Evolutionary conservation across 1,140 invertebrate genomes (phyloP).

Genomic region (Manduca sexta): DNA sequence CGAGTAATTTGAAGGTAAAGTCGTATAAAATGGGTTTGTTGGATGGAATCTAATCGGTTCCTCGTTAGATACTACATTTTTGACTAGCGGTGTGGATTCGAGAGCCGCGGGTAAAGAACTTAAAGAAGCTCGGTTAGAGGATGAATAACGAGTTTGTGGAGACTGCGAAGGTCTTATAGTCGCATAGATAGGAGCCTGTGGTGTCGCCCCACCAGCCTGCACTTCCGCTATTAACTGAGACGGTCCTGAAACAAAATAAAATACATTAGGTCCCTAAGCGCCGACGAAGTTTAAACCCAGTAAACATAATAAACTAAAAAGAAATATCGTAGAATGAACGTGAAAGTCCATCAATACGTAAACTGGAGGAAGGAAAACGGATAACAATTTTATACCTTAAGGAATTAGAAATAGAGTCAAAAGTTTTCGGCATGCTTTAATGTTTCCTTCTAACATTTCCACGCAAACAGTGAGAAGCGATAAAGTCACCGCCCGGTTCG

Average conservation of each 20-base stretch:
- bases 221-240: constrained; percentile 60
- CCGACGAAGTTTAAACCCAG: background rate
- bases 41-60: constrained; percentile 55
- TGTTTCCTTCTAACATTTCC: constrained; percentile 13
- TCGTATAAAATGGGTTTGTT: constrained; percentile 66
- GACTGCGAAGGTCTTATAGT: constrained; percentile 46
- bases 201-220: constrained; percentile 46
- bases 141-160: constrained; percentile 34
- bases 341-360: constrained; percentile 9
- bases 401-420: background rate
- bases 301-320: constrained; percentile 5
- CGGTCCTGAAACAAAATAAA: constrained; percentile 59
- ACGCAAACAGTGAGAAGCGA: constrained; percentile 18
- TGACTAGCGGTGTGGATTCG: constrained; percentile 44
- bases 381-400: background rate
- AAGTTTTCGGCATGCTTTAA: background rate
- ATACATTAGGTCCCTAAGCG: constrained; percentile 2
- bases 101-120: constrained; percentile 42
- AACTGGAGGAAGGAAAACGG: background rate
- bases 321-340: constrained; percentile 7
- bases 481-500: constrained; percentile 22
- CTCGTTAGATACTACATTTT: constrained; percentile 36
- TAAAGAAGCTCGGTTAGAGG: constrained; percentile 40
- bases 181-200: constrained; percentile 59
- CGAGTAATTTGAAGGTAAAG: constrained; percentile 55